phyloP scores from a whole-genome alignment of 2,797 vertebrate genomes.

The Acrossocheilus fasciatus region DNA sequence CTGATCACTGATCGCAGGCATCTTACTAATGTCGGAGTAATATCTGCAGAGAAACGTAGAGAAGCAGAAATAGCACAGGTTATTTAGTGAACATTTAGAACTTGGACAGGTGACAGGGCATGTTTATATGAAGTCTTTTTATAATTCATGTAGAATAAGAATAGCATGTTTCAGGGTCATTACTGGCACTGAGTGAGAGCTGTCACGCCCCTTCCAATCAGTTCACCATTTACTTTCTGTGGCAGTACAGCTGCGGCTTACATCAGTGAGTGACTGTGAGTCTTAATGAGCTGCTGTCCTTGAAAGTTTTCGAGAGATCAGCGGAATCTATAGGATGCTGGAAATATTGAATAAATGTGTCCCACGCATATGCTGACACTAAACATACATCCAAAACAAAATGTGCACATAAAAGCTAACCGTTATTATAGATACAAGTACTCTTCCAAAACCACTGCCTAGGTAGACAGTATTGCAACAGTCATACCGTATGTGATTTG shows the following conservation, averaged over 20 bases:
- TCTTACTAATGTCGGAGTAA: constrained; percentile 97
- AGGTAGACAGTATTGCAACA: background rate
- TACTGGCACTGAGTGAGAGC: constrained; percentile 45
- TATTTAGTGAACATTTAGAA: constrained; percentile 11
- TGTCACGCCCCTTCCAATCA: constrained; percentile 29
- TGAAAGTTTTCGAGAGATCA: constrained; percentile 62
- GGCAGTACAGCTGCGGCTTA: constrained; percentile 25
- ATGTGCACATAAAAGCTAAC: constrained; percentile 24
- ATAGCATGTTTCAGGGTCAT: constrained; percentile 23
- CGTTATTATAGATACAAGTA: background rate
- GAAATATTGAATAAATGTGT: constrained; percentile 51
- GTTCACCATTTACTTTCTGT: constrained; percentile 35
- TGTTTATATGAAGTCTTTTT: background rate
- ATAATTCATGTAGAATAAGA: background rate
- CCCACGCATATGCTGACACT: constrained; percentile 35
- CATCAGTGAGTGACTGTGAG: constrained; percentile 45
- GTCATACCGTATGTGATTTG: background rate
- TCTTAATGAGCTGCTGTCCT: constrained; percentile 58
- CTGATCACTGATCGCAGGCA: constrained; percentile 98
- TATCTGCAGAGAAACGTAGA: constrained; percentile 80
- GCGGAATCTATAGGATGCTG: constrained; percentile 57
- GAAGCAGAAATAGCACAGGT: constrained; percentile 12
- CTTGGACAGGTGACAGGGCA: background rate
- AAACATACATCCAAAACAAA: constrained; percentile 40
- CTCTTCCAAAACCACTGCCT: background rate